phyloP scores from a whole-genome alignment of 1,140 invertebrate genomes.

The Ceratoteleas bidentatus region DNA sequence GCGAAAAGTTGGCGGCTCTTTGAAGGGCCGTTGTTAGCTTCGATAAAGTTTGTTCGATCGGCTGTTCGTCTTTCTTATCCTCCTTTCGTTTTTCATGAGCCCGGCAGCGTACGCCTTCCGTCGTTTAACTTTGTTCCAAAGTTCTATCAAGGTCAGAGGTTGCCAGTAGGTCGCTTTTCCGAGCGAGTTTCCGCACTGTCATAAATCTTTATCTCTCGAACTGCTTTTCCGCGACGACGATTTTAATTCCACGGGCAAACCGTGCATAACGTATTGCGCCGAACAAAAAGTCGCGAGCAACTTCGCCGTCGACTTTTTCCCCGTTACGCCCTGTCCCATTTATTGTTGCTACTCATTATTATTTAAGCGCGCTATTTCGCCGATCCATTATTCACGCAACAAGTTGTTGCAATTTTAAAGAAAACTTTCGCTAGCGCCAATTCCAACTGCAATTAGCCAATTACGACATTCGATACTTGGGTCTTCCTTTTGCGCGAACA shows the following conservation, averaged over 20 bases:
- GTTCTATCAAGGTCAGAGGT: constrained; percentile 78
- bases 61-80: constrained; percentile 73
- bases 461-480: too few species aligned
- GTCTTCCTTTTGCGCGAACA: too few species aligned
- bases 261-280: constrained; percentile 50
- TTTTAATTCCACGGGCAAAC: constrained; percentile 67
- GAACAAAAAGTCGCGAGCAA: constrained; percentile 51
- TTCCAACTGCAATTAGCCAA: too few species aligned
- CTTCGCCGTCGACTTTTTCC: constrained; percentile 48
- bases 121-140: constrained; percentile 78
- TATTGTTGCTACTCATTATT: constrained; percentile 38
- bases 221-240: constrained; percentile 59
- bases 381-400: constrained; percentile 43
- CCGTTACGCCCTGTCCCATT: constrained; percentile 24
- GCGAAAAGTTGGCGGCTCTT: constrained; percentile 68
- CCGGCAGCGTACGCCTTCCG: constrained; percentile 53
- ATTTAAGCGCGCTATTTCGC: constrained; percentile 7
- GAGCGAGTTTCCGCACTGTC: constrained; percentile 70
- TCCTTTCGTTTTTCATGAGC: constrained; percentile 67
- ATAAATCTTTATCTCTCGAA: constrained; percentile 76
- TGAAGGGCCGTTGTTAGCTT: constrained; percentile 72
- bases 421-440: neutral
- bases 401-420: constrained; percentile 37
- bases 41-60: constrained; percentile 77
- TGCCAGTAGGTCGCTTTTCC: constrained; percentile 75